Conservation (phyloP, 2,113 vertebrate genomes). For the Oncorhynchus masou region DNA sequence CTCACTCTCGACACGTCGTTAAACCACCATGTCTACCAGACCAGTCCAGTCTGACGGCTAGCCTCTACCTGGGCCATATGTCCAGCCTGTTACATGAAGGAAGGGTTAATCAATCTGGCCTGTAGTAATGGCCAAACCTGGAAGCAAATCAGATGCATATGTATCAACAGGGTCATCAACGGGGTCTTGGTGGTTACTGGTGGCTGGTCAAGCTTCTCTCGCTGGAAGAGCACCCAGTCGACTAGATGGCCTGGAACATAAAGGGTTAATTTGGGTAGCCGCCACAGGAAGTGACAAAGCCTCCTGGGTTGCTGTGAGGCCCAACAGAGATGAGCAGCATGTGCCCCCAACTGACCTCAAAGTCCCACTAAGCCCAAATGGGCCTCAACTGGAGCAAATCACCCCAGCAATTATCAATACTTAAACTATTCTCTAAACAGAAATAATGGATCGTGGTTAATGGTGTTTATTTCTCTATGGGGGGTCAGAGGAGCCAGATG, state of each 20-base stretch:
- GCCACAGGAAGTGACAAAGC: conserved; percentile 37
- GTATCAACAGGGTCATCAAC: conserved; percentile 7
- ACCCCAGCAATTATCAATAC: conserved; percentile 37
- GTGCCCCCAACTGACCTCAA: neutral
- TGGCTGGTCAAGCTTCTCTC: conserved; percentile 25
- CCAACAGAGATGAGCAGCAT: conserved; percentile 9
- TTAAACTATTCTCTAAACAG: conserved; percentile 22
- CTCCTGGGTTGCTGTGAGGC: conserved; percentile 21
- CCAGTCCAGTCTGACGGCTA: neutral
- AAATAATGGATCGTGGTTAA: conserved; percentile 39
- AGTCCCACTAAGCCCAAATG: neutral
- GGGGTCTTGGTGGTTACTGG: conserved; percentile 18
- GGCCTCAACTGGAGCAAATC: neutral
- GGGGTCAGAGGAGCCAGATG: conserved; percentile 25
- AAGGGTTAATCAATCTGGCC: conserved; percentile 9
- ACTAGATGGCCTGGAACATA: conserved; percentile 24
- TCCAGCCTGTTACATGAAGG: neutral
- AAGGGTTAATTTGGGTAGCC: conserved; percentile 35
- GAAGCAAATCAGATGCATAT: conserved; percentile 25
- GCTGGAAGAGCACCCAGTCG: conserved; percentile 19
- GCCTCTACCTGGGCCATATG: neutral
- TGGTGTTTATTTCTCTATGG: conserved; percentile 28
- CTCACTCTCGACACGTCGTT: conserved; percentile 27
- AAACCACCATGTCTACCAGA: conserved; percentile 17
- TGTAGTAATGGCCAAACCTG: conserved; percentile 4